Evolutionary conservation across 2,888 invertebrate species (phyloP).

Genomic region (Electrophaes corylata): DNA sequence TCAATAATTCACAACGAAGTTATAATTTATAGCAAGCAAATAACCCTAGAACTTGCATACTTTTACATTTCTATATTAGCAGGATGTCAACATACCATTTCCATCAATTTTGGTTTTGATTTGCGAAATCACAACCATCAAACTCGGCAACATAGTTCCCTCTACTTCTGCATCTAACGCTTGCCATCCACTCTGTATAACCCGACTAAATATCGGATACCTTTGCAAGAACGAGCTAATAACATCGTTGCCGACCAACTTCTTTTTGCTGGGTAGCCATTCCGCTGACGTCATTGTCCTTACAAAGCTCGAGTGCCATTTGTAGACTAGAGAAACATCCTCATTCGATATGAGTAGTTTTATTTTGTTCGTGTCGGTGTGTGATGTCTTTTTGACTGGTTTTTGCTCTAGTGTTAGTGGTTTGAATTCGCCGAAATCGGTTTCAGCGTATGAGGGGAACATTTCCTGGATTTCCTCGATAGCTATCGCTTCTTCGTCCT

Average conservation of each 20-base stretch:
- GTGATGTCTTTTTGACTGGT: conserved; percentile 56
- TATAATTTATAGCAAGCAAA: too few relatives aligned
- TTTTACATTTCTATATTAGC: background rate
- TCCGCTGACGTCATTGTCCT: conserved; percentile 83
- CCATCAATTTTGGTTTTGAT: conserved; percentile 79
- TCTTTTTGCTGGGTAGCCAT: conserved; percentile 83
- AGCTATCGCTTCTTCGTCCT: conserved; percentile 88
- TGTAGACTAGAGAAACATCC: conserved; percentile 84
- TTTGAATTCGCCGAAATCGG: conserved; percentile 89
- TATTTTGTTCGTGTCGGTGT: conserved; percentile 50
- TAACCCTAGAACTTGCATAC: too few relatives aligned
- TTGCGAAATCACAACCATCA: conserved; percentile 83
- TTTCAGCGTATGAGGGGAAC: conserved; percentile 88
- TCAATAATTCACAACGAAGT: too few relatives aligned
- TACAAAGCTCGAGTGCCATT: conserved; percentile 85
- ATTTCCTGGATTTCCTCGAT: conserved; percentile 86
- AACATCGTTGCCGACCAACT: conserved; percentile 69
- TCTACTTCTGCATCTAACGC: conserved; percentile 83
- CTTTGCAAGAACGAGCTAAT: conserved; percentile 82
- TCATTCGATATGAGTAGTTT: conserved; percentile 73
- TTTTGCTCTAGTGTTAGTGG: conserved; percentile 76
- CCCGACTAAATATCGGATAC: conserved; percentile 83
- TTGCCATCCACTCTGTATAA: conserved; percentile 79
- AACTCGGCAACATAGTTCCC: conserved; percentile 79
- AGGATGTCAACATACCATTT: conserved; percentile 52